Evolutionary conservation across 2,113 vertebrate species (phyloP).

Genomic region (Tetrao urogallus): DNA sequence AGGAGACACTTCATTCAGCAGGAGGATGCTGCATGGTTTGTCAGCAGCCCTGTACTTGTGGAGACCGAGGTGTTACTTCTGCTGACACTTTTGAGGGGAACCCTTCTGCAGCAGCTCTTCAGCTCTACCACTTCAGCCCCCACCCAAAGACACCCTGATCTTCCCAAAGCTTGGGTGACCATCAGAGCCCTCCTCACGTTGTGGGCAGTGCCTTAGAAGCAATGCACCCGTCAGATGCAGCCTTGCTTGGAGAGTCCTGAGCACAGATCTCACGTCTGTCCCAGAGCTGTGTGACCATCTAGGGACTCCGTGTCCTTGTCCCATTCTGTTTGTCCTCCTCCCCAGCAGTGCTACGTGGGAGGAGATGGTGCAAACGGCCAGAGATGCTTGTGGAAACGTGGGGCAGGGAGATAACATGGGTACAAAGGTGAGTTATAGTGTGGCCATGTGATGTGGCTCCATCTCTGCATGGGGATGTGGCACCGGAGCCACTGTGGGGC

Average conservation of each 20-base stretch:
- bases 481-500: fast-evolving
- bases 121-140: neutral
- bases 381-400: neutral
- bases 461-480: neutral
- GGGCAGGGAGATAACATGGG: neutral
- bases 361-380: neutral
- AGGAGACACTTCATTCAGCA: fast-evolving
- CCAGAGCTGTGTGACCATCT: neutral
- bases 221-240: neutral
- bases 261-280: fast-evolving
- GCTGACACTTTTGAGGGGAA: neutral
- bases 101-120: neutral
- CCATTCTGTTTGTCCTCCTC: neutral
- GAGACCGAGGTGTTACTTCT: fast-evolving
- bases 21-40: neutral
- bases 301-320: neutral
- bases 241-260: fast-evolving
- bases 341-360: neutral
- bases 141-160: neutral
- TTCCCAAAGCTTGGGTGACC: neutral
- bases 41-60: neutral
- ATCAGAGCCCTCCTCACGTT: neutral
- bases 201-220: neutral
- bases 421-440: neutral
- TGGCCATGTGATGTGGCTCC: neutral